Conservation (phyloP, 2,888 invertebrate genomes). For the Cybosia mesomella region DNA sequence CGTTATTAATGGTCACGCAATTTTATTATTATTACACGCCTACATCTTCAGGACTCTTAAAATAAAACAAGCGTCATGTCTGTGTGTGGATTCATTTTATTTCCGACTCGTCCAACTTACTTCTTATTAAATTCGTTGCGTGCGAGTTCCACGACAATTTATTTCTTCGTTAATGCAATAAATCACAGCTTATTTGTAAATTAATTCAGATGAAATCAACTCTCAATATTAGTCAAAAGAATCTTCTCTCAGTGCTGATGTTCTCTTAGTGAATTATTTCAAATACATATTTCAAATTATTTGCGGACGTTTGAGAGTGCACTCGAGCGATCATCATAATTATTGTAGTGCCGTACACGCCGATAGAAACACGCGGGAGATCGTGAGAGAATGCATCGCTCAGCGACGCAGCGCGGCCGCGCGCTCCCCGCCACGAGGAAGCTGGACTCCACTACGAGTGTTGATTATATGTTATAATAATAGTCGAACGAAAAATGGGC, state of each 20-base stretch:
- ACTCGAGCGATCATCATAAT: slow-evolving; percentile 28
- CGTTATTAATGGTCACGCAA: too few species aligned
- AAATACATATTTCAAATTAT: slow-evolving; percentile 26
- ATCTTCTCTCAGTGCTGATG: slow-evolving; percentile 11
- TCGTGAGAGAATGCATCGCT: slow-evolving; percentile 43
- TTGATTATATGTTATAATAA: background rate
- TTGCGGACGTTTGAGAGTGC: slow-evolving; percentile 22
- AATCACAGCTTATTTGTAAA: too few species aligned
- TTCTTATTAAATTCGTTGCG: too few species aligned
- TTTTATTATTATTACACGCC: too few species aligned
- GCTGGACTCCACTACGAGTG: background rate
- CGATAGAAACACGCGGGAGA: slow-evolving; percentile 22
- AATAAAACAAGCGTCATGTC: background rate
- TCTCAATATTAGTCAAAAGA: slow-evolving; percentile 12
- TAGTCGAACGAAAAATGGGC: background rate
- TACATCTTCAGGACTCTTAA: too few species aligned
- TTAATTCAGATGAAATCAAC: background rate
- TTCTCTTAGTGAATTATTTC: slow-evolving; percentile 16
- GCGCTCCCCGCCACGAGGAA: background rate
- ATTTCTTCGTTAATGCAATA: too few species aligned
- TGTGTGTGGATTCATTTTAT: too few species aligned
- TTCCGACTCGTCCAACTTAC: too few species aligned
- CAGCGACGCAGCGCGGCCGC: background rate
- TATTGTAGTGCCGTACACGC: slow-evolving; percentile 19
- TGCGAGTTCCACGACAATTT: too few species aligned